A percentile compares a stretch with the other conserved stretches of the same genome.
phyloP scores from a whole-genome alignment of 2,888 invertebrate species.

The Anarsia innoxiella region DNA sequence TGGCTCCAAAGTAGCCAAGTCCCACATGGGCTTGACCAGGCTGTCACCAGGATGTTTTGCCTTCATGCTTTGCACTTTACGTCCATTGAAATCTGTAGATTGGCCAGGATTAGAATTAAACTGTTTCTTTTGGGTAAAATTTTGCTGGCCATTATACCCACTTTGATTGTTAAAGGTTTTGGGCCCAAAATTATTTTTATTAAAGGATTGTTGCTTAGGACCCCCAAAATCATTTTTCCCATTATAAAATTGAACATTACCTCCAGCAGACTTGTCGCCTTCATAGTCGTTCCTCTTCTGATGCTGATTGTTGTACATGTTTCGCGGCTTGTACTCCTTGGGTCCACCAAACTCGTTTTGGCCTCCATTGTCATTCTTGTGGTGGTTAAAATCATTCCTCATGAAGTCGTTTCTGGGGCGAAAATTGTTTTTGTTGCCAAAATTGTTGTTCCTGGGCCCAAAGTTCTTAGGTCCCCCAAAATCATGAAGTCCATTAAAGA shows the following conservation, averaged over 20 bases:
- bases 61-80: slow-evolving; percentile 77
- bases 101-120: slow-evolving; percentile 50
- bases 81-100: slow-evolving; percentile 55
- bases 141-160: slow-evolving; percentile 44
- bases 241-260: slow-evolving; percentile 65
- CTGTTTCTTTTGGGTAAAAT: slow-evolving; percentile 52
- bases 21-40: slow-evolving; percentile 90
- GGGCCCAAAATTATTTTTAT: slow-evolving; percentile 55
- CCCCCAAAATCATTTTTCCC: slow-evolving; percentile 67
- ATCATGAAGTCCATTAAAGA: slow-evolving; percentile 57
- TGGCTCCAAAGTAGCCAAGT: slow-evolving; percentile 80
- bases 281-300: slow-evolving; percentile 57
- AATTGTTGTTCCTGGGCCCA: slow-evolving; percentile 52
- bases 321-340: slow-evolving; percentile 60
- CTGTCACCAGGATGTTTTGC: slow-evolving; percentile 83
- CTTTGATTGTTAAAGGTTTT: slow-evolving; percentile 56
- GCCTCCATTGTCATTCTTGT: slow-evolving; percentile 54
- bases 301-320: slow-evolving; percentile 53
- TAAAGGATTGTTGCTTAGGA: slow-evolving; percentile 49
- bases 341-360: slow-evolving; percentile 67
- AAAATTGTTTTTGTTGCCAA: slow-evolving; percentile 60
- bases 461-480: slow-evolving; percentile 71
- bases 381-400: slow-evolving; percentile 57
- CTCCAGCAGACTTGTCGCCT: slow-evolving; percentile 45
- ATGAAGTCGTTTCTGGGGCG: slow-evolving; percentile 66